A percentile compares a stretch with the other conserved stretches of the same genome.
Evolutionary conservation across 1,140 invertebrate species (phyloP).

Genomic region (Rhynchophorus ferrugineus): DNA sequence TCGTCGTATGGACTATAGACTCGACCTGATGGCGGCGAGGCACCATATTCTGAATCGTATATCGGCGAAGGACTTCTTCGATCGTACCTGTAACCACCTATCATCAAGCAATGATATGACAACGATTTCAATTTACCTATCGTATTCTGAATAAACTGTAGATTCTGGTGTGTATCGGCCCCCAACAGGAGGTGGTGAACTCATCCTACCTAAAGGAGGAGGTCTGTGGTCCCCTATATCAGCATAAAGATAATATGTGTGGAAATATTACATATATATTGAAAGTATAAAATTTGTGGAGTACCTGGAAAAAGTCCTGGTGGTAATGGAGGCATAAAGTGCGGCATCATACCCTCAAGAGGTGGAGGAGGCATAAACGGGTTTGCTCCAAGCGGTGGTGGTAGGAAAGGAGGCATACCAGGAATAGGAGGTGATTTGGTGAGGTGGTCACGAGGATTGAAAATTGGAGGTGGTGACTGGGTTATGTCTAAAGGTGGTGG

Average conservation of each 20-base stretch:
- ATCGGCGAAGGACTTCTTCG: conserved; percentile 35
- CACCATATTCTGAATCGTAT: conserved; percentile 37
- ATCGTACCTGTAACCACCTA: conserved; percentile 29
- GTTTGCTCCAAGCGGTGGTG: conserved; percentile 28
- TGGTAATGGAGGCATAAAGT: conserved; percentile 39
- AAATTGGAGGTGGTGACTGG: conserved; percentile 43
- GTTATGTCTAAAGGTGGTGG: conserved; percentile 43
- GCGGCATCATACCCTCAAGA: conserved; percentile 31
- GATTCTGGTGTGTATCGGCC: conserved; percentile 35
- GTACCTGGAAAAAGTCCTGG: conserved; percentile 43
- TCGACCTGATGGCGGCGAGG: conserved; percentile 26
- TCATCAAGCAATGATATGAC: neutral
- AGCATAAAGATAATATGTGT: neutral
- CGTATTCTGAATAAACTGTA: conserved; percentile 36
- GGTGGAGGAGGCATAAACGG: conserved; percentile 42
- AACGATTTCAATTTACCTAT: conserved; percentile 18
- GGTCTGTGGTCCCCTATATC: conserved; percentile 45
- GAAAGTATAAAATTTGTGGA: neutral
- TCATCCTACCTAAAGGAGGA: conserved; percentile 54
- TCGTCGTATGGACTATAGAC: conserved; percentile 34
- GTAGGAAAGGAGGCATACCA: conserved; percentile 39
- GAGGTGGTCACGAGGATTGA: conserved; percentile 39
- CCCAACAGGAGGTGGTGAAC: conserved; percentile 48
- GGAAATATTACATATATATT: neutral
- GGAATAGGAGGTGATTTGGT: conserved; percentile 47